Base-by-base conservation (phyloP, 2,888 invertebrate species). In the Abscondita cerata region DNA sequence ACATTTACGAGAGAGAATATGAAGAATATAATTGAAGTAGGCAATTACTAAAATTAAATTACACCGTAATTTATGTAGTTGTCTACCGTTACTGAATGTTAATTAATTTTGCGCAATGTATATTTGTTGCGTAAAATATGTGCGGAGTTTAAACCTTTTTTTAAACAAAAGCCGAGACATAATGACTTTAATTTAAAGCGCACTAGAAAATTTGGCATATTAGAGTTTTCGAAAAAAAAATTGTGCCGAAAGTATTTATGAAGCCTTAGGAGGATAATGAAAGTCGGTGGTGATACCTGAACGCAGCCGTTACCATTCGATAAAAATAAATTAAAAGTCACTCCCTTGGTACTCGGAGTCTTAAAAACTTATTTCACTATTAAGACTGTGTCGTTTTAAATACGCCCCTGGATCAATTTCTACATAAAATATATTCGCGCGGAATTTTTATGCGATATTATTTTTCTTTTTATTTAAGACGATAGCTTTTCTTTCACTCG, bases 301-400 rank as follows among this genome's bases (percentile, higher is more conserved):
- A 56, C 63, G 47, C 62, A 53, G 47, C 62, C 50, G 57, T 60
- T 56, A 59, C 61, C 16, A 51, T 57, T 57, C 57, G 57, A 52
- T 52, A 59, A 59, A 59, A 59, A 59, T 59, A 59, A 59, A 59
- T 59, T 59, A 59, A 59, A 59, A 65, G 57, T 66, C 66, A 59
- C 65, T 66, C 68, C 58, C 36, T n/a, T 15, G 59, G 6, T 25
- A 25, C 25, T 25, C 25, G 25, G 6, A 4, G 25, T 25, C 25
- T 18, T 16, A 38, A 18, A 16, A 15, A 33, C 50, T 41, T 41
- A 18, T 34, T 40, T 36, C 41, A 25, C 33, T 8, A 40, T 19
- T 40, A 18, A 16, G 11, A n/a, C 20, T 2, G 31, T 31, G 6
- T 16, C 33, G 15, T 19, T 13, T 34, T 50, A 50, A 33, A 50